Conservation (phyloP, 2,797 vertebrate genomes). For the Amblyopsis hoosieri region DNA sequence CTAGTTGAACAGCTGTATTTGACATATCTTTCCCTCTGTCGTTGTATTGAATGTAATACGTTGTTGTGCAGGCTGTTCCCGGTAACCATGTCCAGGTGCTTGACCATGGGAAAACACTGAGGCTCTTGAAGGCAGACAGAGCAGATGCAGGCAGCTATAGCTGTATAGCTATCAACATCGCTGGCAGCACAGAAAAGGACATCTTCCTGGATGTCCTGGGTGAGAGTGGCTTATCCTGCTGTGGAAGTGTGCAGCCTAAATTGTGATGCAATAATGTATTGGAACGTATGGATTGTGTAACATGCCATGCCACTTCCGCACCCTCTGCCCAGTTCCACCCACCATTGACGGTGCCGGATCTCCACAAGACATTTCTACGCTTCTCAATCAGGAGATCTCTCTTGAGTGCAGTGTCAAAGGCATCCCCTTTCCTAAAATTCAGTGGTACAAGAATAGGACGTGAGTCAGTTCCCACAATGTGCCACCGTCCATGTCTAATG, state of each 20-base stretch:
- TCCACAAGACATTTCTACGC: constrained; percentile 77
- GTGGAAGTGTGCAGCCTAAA: too few species aligned
- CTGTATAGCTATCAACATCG: constrained; percentile 89
- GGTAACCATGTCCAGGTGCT: constrained; percentile 81
- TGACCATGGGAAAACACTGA: constrained; percentile 85
- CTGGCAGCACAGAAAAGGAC: constrained; percentile 87
- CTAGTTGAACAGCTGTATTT: neutral
- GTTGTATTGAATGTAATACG: constrained; percentile 19
- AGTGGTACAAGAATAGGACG: constrained; percentile 98
- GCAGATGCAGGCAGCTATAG: constrained; percentile 86
- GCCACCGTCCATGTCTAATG: neutral
- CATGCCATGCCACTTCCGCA: neutral
- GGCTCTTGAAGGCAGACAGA: constrained; percentile 77
- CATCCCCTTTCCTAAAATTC: constrained; percentile 86
- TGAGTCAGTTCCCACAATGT: constrained; percentile 65
- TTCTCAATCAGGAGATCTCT: constrained; percentile 81
- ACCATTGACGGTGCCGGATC: constrained; percentile 74
- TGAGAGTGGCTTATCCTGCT: constrained; percentile 54
- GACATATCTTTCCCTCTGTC: neutral
- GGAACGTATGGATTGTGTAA: neutral
- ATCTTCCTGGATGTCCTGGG: constrained; percentile 87
- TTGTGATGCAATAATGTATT: neutral
- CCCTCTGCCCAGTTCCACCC: constrained; percentile 84
- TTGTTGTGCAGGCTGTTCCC: constrained; percentile 79
- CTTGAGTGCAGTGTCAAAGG: constrained; percentile 90